These are phyloP conservation scores for Trilocha varians DNA, from an alignment of 2,888 invertebrate genomes.

Conservation along the genomic window DNA sequence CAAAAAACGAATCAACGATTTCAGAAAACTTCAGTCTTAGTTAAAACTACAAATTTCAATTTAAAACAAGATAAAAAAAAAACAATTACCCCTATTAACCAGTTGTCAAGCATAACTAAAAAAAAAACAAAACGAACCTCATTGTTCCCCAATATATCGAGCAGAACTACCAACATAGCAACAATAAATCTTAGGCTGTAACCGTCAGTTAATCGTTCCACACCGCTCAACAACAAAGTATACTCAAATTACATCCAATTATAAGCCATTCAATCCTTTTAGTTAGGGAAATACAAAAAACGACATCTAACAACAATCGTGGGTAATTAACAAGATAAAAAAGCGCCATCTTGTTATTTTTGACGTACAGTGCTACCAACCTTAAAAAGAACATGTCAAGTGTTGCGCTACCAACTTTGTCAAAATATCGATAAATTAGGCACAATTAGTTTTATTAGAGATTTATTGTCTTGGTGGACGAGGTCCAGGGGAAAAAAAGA, in stretches of 20 bases:
- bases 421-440: background rate
- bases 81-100: too few relatives aligned
- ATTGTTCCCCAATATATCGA: background rate
- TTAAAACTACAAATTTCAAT: too few relatives aligned
- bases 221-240: constrained; percentile 57
- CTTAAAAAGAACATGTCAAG: constrained; percentile 40
- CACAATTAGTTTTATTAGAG: too few relatives aligned
- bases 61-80: too few relatives aligned
- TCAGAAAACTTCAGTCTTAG: too few relatives aligned
- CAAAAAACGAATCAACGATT: too few relatives aligned
- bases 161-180: constrained; percentile 35
- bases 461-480: too few relatives aligned
- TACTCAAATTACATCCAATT: constrained; percentile 71
- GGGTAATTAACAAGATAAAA: constrained; percentile 54
- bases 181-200: constrained; percentile 51
- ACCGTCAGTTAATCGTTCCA: constrained; percentile 51
- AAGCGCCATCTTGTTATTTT: constrained; percentile 59
- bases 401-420: constrained; percentile 21
- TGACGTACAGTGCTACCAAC: constrained; percentile 59
- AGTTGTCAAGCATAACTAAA: too few relatives aligned
- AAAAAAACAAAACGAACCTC: background rate
- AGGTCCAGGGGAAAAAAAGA: too few relatives aligned
- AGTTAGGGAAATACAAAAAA: constrained; percentile 44
- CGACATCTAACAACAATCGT: constrained; percentile 57
- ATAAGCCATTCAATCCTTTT: constrained; percentile 69